Base-by-base conservation (phyloP, 2,797 vertebrate genomes). In the Thaleichthys pacificus region DNA sequence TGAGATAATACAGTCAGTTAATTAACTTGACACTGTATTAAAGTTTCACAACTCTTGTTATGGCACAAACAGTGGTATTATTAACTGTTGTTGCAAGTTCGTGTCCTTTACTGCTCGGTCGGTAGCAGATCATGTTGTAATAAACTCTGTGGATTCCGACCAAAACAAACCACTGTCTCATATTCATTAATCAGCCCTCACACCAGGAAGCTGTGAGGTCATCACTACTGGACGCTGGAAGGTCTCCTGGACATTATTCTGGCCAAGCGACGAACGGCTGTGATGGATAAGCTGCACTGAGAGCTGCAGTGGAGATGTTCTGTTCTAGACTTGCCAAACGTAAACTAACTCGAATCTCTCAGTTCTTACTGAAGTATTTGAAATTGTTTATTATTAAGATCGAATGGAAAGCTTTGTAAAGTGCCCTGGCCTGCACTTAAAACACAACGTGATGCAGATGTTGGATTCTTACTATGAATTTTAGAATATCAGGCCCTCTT, bases 141-240 rank as follows among this genome's bases (percentile, higher is more conserved):
- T 6, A 35, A 35, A 17, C 35, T n/a, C 35, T n/a, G 49, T 35
- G 19, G 28, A 57, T 3, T 2, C 12, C 57, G 28, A 21, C 28
- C 67, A 57, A 58, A 68, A 68, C 67, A 57, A 68, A 57, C 28
- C 54, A 35, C 49, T 1, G 26, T 56, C 51, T 15, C 26, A 56
- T 30, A 49, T 17, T 67, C 32, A 57, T 68, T 56, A 35, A 68
- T 68, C 67, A 68, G 30, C 51, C 26, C 17, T 17, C 26, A 11
- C 19, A 58, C 57, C 51, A 35, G 54, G 51, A 68, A 68, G 67
- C n/a, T 15, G 17, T 57, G 67, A 68, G 54, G 15, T 68, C 67
- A 68, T 58, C 26, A 30, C n/a, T 58, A 58, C 67, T 21, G 22
- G n/a, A 21, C 32, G 30, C 21, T 61, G 22, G 26, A 61, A 15